Base-by-base conservation (phyloP, 2,113 vertebrate genomes). In the Microtus ochrogaster region DNA sequence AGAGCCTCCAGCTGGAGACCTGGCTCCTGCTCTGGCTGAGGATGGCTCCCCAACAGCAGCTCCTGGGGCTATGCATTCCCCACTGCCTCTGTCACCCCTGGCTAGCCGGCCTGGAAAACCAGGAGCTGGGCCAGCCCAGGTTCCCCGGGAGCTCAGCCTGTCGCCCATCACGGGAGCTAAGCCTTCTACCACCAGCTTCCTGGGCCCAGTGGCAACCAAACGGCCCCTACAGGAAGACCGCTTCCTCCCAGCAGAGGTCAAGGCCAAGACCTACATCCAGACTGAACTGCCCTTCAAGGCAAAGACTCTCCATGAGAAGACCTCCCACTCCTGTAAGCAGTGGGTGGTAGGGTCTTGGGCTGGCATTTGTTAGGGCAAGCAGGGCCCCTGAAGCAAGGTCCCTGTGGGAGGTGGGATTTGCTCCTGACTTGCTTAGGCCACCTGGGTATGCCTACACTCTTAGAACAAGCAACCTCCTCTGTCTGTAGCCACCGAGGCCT, bases 211-310 rank as follows among this genome's bases (percentile, higher is more conserved):
- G 77, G 98, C 98, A 0, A 96, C 98, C 88, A 99, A 99, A 87
- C 98, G 99, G 52, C 98, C 99, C 24, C 92, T 98, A 41, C 97
- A 98, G 44, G 99, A 99, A 8, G 99, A 99, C 24, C 96, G 98
- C 4, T 95, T 98, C 81, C 94, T 97, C 7, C 97, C 98, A 36
- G 94, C 96, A 0, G 98, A 99, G 63, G 49, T 98, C 85, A 99
- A 98, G 95, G 98, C 98, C 96, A 98, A 98, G 93, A 79, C 99
- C 52, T 99, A 99, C 79, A 98, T 99, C 83, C 98, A 99, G 95
- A 98, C 98, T 9, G 99, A 99, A 97, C 99, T 99, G 97, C 98
- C 99, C 91, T 99, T 98, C 98, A 99, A 99, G 97, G 97, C 99
- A 93, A 99, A 99, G 98, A 88, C 98, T 24, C 98, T 99, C 76